A percentile compares a stretch with the other conserved stretches of the same genome.
Conservation (phyloP, 2,113 vertebrate genomes). For the Saimiri boliviensis region DNA sequence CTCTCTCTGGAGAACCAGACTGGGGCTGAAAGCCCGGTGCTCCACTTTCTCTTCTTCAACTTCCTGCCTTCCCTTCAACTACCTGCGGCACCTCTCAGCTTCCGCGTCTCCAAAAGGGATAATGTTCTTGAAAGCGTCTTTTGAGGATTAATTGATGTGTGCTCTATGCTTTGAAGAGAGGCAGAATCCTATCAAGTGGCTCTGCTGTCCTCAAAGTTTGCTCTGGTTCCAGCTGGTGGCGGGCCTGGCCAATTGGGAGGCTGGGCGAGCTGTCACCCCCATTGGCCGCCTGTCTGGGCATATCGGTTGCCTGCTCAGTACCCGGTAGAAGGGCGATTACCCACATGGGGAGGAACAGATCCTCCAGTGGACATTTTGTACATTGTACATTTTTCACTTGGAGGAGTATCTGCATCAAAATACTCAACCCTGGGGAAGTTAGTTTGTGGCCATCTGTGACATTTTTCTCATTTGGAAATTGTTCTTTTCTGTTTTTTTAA, state of each 20-base stretch:
- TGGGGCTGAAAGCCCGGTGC: background rate
- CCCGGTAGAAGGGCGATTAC: background rate
- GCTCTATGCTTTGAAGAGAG: slow-evolving; percentile 63
- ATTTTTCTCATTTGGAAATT: slow-evolving; percentile 56
- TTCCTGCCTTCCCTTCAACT: background rate
- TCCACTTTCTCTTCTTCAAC: slow-evolving; percentile 22
- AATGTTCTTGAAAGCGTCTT: slow-evolving; percentile 72
- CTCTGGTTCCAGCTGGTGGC: slow-evolving; percentile 20
- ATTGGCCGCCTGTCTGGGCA: background rate
- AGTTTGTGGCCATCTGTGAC: slow-evolving; percentile 64
- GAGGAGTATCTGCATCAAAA: slow-evolving; percentile 49
- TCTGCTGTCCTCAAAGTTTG: slow-evolving; percentile 56
- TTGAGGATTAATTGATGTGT: slow-evolving; percentile 74
- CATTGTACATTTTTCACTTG: background rate
- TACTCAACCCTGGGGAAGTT: slow-evolving; percentile 24
- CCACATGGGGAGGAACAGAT: background rate
- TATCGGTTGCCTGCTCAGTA: background rate
- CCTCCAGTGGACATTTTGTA: slow-evolving; percentile 40
- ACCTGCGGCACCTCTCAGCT: slow-evolving; percentile 31
- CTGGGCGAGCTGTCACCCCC: background rate
- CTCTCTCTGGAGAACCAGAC: slow-evolving; percentile 60
- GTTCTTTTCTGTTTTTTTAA: slow-evolving; percentile 25
- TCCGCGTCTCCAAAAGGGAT: slow-evolving; percentile 51
- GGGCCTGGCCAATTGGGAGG: background rate
- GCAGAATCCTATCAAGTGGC: slow-evolving; percentile 40